Conservation (phyloP, 2,797 vertebrate species). For the Intellagama lesueurii region DNA sequence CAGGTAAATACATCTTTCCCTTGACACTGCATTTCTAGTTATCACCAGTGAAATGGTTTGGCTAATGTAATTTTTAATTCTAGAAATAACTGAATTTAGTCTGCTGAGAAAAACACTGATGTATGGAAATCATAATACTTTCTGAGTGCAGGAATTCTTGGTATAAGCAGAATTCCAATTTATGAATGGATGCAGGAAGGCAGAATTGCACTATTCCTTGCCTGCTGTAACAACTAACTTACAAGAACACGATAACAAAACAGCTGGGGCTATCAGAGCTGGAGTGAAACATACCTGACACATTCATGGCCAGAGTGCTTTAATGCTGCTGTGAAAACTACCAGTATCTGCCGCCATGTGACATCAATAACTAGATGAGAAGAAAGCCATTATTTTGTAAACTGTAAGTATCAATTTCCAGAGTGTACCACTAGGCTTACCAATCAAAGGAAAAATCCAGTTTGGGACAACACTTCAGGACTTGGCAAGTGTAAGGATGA, state of each 20-base stretch:
- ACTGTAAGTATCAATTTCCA: neutral
- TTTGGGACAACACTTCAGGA: neutral
- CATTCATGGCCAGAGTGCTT: neutral
- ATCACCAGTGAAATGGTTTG: constrained; percentile 24
- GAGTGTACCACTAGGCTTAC: too few species aligned
- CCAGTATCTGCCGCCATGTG: neutral
- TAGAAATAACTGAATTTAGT: constrained; percentile 12
- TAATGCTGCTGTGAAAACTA: neutral
- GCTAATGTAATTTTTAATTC: constrained; percentile 20
- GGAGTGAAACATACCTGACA: neutral
- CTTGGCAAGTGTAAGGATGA: neutral
- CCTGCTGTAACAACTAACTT: neutral
- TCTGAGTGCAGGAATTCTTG: neutral
- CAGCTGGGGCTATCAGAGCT: neutral
- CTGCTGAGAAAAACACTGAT: constrained; percentile 13
- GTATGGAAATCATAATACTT: neutral
- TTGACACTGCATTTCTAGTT: neutral
- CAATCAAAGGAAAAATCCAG: too few species aligned
- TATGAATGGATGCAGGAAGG: neutral
- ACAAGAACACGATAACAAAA: neutral
- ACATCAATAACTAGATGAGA: neutral
- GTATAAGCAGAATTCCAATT: constrained; percentile 16
- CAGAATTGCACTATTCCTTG: neutral
- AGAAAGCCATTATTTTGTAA: neutral
- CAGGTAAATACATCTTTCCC: constrained; percentile 12